These are phyloP conservation scores for Vulpes lagopus DNA, from an alignment of 2,113 vertebrate species.

Conservation along the genomic window DNA sequence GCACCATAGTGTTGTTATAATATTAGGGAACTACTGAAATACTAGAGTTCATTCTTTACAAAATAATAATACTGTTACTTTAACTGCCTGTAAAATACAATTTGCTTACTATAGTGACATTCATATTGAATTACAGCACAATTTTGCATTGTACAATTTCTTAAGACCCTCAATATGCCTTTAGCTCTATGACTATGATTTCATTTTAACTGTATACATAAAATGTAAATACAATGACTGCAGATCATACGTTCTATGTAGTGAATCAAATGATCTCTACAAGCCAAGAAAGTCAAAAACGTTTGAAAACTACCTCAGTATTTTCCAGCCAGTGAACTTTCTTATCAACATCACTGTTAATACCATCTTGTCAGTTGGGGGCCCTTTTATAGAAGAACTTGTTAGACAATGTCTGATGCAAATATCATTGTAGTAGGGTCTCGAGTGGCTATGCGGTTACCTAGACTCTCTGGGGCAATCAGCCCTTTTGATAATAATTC, in stretches of 20 bases:
- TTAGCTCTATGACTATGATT: slow-evolving; percentile 13
- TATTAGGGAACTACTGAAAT: slow-evolving; percentile 29
- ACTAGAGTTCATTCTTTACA: slow-evolving; percentile 36
- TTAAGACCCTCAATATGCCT: slow-evolving; percentile 41
- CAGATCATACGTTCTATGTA: background rate
- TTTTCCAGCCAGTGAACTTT: slow-evolving; percentile 19
- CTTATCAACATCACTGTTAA: background rate
- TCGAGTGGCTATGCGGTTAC: background rate
- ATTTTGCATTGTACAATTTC: slow-evolving; percentile 30
- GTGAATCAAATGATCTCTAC: background rate
- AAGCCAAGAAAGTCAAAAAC: background rate
- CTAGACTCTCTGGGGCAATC: background rate
- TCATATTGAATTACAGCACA: background rate
- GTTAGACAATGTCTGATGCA: background rate
- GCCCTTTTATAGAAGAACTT: background rate
- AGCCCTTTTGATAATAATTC: slow-evolving; percentile 20
- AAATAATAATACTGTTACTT: slow-evolving; percentile 41
- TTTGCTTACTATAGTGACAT: slow-evolving; percentile 31
- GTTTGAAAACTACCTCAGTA: background rate
- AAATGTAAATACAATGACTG: background rate
- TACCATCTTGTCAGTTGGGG: background rate
- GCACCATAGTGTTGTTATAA: slow-evolving; percentile 20
- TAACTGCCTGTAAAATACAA: slow-evolving; percentile 48
- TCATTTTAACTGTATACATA: slow-evolving; percentile 29
- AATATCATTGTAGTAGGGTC: background rate